Percentiles rank a stretch among this genome's conserved stretches.
Conservation (phyloP, 1,140 invertebrate genomes). For the Drosophila asahinai region DNA sequence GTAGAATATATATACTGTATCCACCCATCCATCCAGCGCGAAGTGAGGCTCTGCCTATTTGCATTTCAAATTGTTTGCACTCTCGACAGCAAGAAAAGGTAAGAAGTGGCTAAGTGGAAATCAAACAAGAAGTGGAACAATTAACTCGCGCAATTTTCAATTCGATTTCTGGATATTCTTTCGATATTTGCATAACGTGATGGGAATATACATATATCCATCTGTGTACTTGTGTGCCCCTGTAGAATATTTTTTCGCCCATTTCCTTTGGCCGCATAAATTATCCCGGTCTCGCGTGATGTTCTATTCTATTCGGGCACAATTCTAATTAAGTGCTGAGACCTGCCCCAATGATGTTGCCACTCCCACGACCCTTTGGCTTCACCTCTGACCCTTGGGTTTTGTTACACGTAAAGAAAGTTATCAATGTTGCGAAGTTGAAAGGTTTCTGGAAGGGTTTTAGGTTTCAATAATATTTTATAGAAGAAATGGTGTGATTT, state of each 20-base stretch:
- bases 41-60: constrained; percentile 35
- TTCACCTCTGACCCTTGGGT: constrained; percentile 14
- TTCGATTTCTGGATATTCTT: constrained; percentile 40
- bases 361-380: constrained; percentile 26
- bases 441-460: not conserved
- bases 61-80: constrained; percentile 52
- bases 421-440: not conserved
- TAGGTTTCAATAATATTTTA: not conserved
- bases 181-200: constrained; percentile 33
- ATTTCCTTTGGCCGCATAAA: constrained; percentile 42
- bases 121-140: constrained; percentile 44
- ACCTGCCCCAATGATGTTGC: constrained; percentile 62
- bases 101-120: constrained; percentile 43
- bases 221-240: constrained; percentile 3
- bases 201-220: constrained; percentile 13
- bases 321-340: constrained; percentile 60
- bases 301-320: constrained; percentile 29
- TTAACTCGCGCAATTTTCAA: constrained; percentile 31
- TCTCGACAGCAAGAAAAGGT: constrained; percentile 37
- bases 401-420: constrained; percentile 5
- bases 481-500: not conserved
- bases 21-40: constrained; percentile 17
- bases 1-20: constrained; percentile 37
- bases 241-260: constrained; percentile 2
- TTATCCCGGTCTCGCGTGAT: constrained; percentile 40